These are phyloP conservation scores for Prosopocoilus inquinatus DNA, from an alignment of 2,888 invertebrate species.

Conservation along the genomic window DNA sequence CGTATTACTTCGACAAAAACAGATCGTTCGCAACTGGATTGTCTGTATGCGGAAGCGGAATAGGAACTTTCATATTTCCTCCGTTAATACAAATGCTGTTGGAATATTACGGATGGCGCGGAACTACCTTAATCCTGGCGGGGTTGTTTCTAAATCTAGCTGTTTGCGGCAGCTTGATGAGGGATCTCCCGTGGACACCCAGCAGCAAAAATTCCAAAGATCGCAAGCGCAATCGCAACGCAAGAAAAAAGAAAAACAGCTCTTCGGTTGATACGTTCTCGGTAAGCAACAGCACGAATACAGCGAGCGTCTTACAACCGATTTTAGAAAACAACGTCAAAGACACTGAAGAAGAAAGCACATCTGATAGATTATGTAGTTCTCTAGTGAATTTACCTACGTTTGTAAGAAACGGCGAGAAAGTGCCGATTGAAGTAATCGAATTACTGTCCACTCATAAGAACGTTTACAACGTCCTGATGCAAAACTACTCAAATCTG, in stretches of 20 bases:
- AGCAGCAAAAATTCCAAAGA: slow-evolving; percentile 62
- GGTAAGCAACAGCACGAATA: slow-evolving; percentile 65
- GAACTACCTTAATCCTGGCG: slow-evolving; percentile 77
- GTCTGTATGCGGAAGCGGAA: slow-evolving; percentile 84
- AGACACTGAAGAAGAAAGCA: slow-evolving; percentile 24
- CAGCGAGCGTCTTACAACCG: slow-evolving; percentile 58
- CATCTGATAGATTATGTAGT: slow-evolving; percentile 59
- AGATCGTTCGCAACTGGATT: slow-evolving; percentile 83
- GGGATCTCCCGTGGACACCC: slow-evolving; percentile 70
- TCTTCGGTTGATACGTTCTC: slow-evolving; percentile 71
- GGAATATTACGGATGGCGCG: slow-evolving; percentile 79
- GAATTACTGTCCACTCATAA: slow-evolving; percentile 69
- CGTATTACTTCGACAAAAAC: slow-evolving; percentile 84
- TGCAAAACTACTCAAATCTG: slow-evolving; percentile 74
- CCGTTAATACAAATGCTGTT: slow-evolving; percentile 73
- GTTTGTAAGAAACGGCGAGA: slow-evolving; percentile 74
- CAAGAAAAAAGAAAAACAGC: slow-evolving; percentile 55
- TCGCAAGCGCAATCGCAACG: slow-evolving; percentile 60
- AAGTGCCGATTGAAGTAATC: slow-evolving; percentile 73
- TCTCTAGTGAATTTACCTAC: slow-evolving; percentile 86
- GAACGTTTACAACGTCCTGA: slow-evolving; percentile 67
- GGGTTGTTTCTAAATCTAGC: slow-evolving; percentile 79
- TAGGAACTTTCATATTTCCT: slow-evolving; percentile 84
- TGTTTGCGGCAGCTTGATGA: slow-evolving; percentile 78
- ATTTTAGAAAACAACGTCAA: slow-evolving; percentile 50